Evolutionary conservation across 1,140 invertebrate genomes (phyloP).

Genomic region (Pemphigus obesinymphae): DNA sequence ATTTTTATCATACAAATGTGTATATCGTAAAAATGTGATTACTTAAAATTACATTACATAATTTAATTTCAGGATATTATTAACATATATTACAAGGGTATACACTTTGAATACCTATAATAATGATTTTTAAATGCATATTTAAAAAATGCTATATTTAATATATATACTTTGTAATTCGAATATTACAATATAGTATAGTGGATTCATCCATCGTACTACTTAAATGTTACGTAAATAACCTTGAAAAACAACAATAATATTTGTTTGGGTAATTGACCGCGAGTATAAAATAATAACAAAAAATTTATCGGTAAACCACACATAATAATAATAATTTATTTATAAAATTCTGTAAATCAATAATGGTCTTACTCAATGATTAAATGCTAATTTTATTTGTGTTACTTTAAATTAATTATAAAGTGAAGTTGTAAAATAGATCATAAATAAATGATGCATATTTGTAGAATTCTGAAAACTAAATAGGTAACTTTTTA

Average conservation of each 20-base stretch:
- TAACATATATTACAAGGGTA: neutral
- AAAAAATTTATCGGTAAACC: neutral
- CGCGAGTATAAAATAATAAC: neutral
- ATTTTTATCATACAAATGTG: neutral
- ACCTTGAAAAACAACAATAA: slow-evolving; percentile 11
- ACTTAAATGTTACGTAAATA: neutral
- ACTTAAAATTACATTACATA: neutral
- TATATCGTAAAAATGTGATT: neutral
- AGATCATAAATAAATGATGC: neutral
- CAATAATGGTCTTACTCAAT: neutral
- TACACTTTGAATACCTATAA: neutral
- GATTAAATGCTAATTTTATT: neutral
- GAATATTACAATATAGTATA: neutral
- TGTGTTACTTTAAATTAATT: neutral
- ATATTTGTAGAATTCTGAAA: neutral
- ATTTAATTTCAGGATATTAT: neutral
- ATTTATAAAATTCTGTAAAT: neutral
- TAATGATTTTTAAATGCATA: neutral
- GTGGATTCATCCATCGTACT: neutral
- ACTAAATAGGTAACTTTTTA: no score
- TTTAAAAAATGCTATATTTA: neutral
- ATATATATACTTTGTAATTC: no score
- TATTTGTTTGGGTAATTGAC: slow-evolving; percentile 24
- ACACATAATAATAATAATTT: neutral
- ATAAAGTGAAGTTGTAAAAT: neutral